Evolutionary conservation across 2,113 vertebrate species (phyloP).

Genomic region (Rostratula benghalensis): DNA sequence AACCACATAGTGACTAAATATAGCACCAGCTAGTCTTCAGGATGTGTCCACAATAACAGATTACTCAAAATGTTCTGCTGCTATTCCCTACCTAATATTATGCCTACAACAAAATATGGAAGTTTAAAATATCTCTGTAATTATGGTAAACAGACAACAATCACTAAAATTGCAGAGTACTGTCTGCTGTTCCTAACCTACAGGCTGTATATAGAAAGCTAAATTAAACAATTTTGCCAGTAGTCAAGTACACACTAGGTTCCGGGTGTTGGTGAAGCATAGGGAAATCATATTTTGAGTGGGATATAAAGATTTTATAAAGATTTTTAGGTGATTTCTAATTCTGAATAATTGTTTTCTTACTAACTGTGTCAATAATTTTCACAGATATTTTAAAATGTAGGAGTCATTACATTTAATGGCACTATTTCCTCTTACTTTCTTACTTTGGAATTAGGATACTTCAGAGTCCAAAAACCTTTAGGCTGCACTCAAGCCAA

Average conservation of each 20-base stretch:
- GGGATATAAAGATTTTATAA: neutral
- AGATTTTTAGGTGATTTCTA: neutral
- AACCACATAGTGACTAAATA: constrained; percentile 60
- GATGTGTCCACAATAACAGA: constrained; percentile 71
- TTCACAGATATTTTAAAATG: neutral
- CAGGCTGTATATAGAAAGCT: constrained; percentile 62
- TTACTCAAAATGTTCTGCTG: constrained; percentile 66
- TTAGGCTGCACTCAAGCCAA: neutral
- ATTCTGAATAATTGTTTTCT: neutral
- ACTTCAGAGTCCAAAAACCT: neutral
- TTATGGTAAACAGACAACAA: constrained; percentile 72
- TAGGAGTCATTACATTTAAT: neutral
- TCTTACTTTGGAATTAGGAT: neutral
- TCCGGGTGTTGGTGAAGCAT: constrained; percentile 25
- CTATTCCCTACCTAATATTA: constrained; percentile 70
- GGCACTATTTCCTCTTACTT: neutral
- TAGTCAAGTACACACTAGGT: neutral
- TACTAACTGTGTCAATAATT: neutral
- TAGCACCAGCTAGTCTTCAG: constrained; percentile 52
- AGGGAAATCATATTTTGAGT: neutral
- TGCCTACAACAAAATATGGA: constrained; percentile 65
- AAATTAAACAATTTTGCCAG: constrained; percentile 59
- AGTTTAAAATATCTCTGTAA: constrained; percentile 70
- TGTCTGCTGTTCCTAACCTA: constrained; percentile 45
- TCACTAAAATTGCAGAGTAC: constrained; percentile 66